Evolutionary conservation across 2,797 vertebrate genomes (phyloP), one percentile per base, ranked within the genome.

Genomic region (Myotis vivesi): DNA sequence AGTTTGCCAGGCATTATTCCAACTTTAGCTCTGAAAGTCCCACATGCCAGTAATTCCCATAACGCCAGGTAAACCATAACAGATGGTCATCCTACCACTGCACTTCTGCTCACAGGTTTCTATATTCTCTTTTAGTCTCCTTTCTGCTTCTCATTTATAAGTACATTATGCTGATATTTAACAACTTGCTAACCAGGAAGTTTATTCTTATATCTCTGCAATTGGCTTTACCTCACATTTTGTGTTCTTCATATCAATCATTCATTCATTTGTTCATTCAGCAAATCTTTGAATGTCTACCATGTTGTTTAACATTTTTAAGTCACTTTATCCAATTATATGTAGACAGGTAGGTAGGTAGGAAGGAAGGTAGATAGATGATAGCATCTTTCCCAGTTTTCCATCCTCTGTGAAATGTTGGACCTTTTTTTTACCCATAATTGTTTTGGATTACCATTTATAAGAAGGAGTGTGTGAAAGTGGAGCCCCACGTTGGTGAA

Each of bases 231-330:
- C 8, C 7, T 91, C 28, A 16, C 41, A 12, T 94, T 86, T 83
- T 20, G 0, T 3, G 5, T n/a, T 86, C 5, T 71, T 86, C 9
- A 2, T 41, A 30, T n/a, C 30, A 64, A 3, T 38, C 46, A 36
- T 62, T 81, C 33, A 69, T 77, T 30, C n/a, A 33, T 87, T 75
- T 90, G 12, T 38, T 46, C 46, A 46, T 46, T 46, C 22, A 59
- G 19, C 6, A 87, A 83, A n/a, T 92, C 87, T 44, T 77, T 83
- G 44, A 46, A 86, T 83, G 6, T 55, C 44, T 75, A 33, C 15
- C 38, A 19, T 44, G 7, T 36, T 86, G 49, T 66, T 33, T 44
- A 36, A 69, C 23, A 87, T 69, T 90, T 77, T 83, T 25, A 51
- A 30, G 28, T 91, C 28, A 44, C 7, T 73, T 85, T 38, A 69